These are phyloP conservation scores for Haliclystus octoradiatus DNA, from an alignment of 30 jellyfish, hydroid and myxozoan genomes.

Conservation along the genomic window DNA sequence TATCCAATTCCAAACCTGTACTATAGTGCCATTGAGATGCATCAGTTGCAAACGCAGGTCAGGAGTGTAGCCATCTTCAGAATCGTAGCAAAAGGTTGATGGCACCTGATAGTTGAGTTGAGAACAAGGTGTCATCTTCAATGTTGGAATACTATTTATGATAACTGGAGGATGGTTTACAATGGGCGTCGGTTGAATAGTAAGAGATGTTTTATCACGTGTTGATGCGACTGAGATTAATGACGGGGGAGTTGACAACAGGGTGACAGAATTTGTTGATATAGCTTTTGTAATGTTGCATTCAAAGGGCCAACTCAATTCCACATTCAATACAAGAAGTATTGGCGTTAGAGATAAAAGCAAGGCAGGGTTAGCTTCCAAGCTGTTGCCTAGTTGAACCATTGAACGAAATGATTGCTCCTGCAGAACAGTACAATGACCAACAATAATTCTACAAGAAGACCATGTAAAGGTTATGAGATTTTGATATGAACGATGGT, in stretches of 20 bases:
- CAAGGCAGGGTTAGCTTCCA: constrained; percentile 1
- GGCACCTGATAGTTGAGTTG: background rate
- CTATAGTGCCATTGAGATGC: background rate
- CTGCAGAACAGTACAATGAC: background rate
- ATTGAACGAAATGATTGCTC: background rate
- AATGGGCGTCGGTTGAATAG: constrained; percentile 7
- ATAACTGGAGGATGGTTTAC: constrained; percentile 15
- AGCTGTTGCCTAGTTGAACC: background rate
- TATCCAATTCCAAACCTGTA: background rate
- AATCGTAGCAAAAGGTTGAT: background rate
- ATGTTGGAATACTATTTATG: background rate
- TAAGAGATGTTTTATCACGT: background rate
- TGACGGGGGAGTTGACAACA: background rate
- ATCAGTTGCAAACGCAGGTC: background rate
- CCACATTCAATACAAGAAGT: background rate
- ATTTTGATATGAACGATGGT: too few species aligned
- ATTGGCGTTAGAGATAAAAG: background rate
- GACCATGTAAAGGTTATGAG: background rate
- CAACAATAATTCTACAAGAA: background rate
- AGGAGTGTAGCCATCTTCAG: background rate
- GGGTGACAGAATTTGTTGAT: background rate
- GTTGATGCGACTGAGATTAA: background rate
- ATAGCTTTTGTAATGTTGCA: background rate
- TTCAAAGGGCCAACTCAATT: background rate
- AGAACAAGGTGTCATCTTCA: background rate